Percentiles rank a stretch among this genome's conserved stretches.
Evolutionary conservation across 2,113 vertebrate genomes (phyloP).

Genomic region (Anguilla rostrata): DNA sequence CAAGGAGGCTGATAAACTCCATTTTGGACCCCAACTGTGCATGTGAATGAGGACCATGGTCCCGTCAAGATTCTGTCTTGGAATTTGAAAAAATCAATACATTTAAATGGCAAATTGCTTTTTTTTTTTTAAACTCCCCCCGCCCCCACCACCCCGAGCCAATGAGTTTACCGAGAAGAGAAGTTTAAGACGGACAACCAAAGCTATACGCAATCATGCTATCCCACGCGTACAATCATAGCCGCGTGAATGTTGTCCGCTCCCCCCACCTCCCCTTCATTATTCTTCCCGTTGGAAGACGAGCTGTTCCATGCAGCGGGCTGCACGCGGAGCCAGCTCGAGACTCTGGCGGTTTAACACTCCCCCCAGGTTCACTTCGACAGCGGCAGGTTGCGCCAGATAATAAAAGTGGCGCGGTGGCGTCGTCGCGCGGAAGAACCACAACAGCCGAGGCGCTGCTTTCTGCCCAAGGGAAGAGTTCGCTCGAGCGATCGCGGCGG

Average conservation of each 20-base stretch:
- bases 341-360: conserved; percentile 16
- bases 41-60: no score
- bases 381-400: conserved; percentile 28
- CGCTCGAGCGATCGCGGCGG: conserved; percentile 7
- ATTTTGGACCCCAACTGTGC: no score
- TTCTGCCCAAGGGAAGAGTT: conserved; percentile 10
- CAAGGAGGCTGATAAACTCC: no score
- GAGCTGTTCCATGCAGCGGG: conserved; percentile 14
- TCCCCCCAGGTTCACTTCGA: conserved; percentile 19
- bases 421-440: conserved; percentile 4
- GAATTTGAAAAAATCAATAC: no score
- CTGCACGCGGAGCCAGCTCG: background rate
- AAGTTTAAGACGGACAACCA: background rate
- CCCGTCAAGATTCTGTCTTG: no score
- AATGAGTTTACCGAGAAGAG: background rate
- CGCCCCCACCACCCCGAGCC: no score
- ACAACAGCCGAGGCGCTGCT: conserved; percentile 20
- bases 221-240: background rate
- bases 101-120: no score
- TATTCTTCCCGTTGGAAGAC: conserved; percentile 1
- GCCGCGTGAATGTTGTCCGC: background rate
- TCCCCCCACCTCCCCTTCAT: background rate
- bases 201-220: background rate
- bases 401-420: conserved; percentile 14
- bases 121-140: no score